Evolutionary conservation across 2,888 invertebrate species (phyloP).

Genomic region (Tipula helvola): DNA sequence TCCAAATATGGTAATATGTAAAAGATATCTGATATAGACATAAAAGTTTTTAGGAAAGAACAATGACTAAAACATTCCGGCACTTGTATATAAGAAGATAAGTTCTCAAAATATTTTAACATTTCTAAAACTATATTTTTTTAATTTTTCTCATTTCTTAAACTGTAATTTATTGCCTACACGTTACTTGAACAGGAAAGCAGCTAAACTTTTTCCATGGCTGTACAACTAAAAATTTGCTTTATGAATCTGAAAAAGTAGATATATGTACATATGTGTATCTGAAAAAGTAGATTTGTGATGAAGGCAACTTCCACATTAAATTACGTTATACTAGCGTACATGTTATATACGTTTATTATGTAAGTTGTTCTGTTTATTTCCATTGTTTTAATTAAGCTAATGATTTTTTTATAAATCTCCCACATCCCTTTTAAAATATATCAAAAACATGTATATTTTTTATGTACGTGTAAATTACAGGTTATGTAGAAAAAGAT

Average conservation of each 20-base stretch:
- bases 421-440: too few relatives aligned
- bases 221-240: neutral
- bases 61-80: neutral
- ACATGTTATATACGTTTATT: too few relatives aligned
- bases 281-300: neutral
- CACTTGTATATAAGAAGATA: neutral
- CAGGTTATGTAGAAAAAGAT: too few relatives aligned
- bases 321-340: too few relatives aligned
- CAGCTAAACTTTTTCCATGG: neutral
- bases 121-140: neutral
- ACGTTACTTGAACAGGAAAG: neutral
- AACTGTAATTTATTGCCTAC: neutral
- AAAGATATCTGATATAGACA: neutral
- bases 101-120: neutral
- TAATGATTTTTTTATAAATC: too few relatives aligned
- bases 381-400: too few relatives aligned
- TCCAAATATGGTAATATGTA: neutral
- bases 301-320: too few relatives aligned
- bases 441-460: too few relatives aligned
- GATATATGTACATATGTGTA: neutral
- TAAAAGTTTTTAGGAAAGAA: neutral
- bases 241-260: neutral
- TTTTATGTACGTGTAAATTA: too few relatives aligned
- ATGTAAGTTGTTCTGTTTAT: too few relatives aligned
- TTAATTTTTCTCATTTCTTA: neutral